Conservation (phyloP, 2,888 invertebrate species). For the Heliconius hortense region DNA sequence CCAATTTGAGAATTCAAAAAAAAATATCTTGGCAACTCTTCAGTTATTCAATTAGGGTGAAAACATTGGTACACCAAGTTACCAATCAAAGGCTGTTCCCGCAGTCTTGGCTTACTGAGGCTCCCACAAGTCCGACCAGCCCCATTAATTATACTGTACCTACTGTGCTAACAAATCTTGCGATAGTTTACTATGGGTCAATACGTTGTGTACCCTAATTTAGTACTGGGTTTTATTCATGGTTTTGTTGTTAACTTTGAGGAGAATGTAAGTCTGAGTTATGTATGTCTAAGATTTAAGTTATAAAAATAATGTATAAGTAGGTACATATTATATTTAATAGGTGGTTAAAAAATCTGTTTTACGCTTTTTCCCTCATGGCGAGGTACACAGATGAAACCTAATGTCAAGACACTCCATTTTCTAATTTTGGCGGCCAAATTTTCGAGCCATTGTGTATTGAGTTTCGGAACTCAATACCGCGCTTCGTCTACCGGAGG, state of each 20-base stretch:
- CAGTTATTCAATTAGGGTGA: constrained; percentile 32
- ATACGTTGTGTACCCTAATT: constrained; percentile 30
- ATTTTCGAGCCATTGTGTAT: neutral
- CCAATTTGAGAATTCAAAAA: constrained; percentile 3
- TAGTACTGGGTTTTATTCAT: constrained; percentile 16
- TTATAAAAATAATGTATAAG: too few species aligned
- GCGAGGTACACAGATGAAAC: too few species aligned
- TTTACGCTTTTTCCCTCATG: too few species aligned
- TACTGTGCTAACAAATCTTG: constrained; percentile 34
- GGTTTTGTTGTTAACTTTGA: constrained; percentile 1
- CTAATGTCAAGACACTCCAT: neutral
- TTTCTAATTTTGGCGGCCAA: neutral
- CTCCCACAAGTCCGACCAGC: constrained; percentile 31
- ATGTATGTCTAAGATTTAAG: neutral
- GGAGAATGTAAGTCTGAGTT: neutral
- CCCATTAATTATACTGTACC: constrained; percentile 36
- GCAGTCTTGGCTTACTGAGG: constrained; percentile 28
- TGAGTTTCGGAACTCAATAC: neutral
- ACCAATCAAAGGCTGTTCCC: constrained; percentile 28
- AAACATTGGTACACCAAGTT: constrained; percentile 26
- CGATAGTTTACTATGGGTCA: constrained; percentile 33
- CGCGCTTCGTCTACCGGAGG: too few species aligned
- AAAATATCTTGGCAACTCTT: constrained; percentile 15
- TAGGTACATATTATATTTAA: too few species aligned
- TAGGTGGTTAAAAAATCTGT: too few species aligned